Base-by-base conservation (phyloP, 2,888 invertebrate genomes). In the Aricia artaxerxes region DNA sequence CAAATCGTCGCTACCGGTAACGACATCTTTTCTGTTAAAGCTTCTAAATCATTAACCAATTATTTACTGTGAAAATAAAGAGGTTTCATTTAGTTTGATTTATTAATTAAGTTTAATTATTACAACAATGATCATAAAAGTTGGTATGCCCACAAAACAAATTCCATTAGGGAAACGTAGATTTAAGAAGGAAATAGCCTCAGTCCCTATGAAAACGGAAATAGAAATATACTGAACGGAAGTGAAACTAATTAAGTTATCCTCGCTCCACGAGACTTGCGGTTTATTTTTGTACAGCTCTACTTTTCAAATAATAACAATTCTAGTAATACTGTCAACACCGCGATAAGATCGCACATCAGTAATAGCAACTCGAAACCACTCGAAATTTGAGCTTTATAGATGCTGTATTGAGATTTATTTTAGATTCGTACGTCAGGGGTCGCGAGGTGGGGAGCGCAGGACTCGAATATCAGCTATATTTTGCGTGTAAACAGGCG, bases 211-310 rank as follows among this genome's bases (percentile, higher is more conserved):
- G 85, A 88, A 90, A 92, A 90, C 93, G 93, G 93, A 94, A 94
- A 92, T 93, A 94, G 94, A 93, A 91, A 92, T 93, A 92, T 90
- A 88, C 89, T 84, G 88, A 92, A 90, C 92, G 93, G 94, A 94
- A 93, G 92, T 93, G 89, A 91, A 92, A 91, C 93, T 93, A 93
- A 94, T 94, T 93, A 94, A 92, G 90, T 93, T 94, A 94, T 93
- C 93, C 91, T 87, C 92, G 90, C 88, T 89, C 88, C 88, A 86
- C 87, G 89, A 87, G 87, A 88, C 87, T 91, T 88, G 91, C 89
- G 90, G 92, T 89, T 90, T 94, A 94, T 93, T 94, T 93, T 93
- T 88, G 92, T 92, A 87, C 88, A 87, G 88, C 88, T 88, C 88
- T 88, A 87, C 87, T 86, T 87, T 89, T 88, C 88, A 88, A 92